These are phyloP conservation scores for Luperina nickerlii DNA, from an alignment of 2,888 invertebrate species.

Conservation along the genomic window DNA sequence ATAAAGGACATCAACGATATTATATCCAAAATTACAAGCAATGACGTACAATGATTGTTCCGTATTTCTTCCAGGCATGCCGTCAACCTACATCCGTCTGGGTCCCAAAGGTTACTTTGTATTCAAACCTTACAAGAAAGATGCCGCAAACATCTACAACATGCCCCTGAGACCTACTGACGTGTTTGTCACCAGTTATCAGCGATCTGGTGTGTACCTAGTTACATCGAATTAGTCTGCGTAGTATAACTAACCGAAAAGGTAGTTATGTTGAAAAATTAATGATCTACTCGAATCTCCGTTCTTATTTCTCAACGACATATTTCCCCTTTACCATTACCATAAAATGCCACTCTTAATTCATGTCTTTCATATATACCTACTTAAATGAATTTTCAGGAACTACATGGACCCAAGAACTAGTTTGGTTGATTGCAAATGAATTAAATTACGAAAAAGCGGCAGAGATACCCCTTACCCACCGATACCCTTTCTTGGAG, in stretches of 20 bases:
- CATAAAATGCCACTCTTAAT: not conserved
- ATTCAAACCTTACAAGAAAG: constrained; percentile 67
- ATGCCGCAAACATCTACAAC: constrained; percentile 91
- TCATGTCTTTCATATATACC: not conserved
- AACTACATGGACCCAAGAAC: constrained; percentile 93
- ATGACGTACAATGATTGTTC: not conserved
- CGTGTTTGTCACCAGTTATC: constrained; percentile 92
- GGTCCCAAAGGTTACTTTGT: constrained; percentile 59
- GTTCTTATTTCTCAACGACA: not conserved
- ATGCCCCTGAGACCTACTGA: constrained; percentile 91
- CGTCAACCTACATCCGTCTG: constrained; percentile 32
- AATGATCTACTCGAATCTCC: not conserved
- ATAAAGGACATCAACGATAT: too few relatives aligned
- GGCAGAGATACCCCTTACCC: constrained; percentile 82
- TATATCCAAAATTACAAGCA: not conserved
- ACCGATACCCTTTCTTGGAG: constrained; percentile 93
- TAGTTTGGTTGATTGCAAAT: constrained; percentile 93
- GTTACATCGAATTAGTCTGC: too few relatives aligned
- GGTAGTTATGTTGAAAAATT: too few relatives aligned
- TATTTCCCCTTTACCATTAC: too few relatives aligned
- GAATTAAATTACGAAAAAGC: constrained; percentile 91
- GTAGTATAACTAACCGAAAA: too few relatives aligned
- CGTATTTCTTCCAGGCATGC: not conserved
- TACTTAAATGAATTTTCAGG: constrained; percentile 73
- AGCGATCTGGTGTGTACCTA: constrained; percentile 91